Base-by-base conservation (phyloP, 2,888 invertebrate genomes). In the Tanypteryx hageni region DNA sequence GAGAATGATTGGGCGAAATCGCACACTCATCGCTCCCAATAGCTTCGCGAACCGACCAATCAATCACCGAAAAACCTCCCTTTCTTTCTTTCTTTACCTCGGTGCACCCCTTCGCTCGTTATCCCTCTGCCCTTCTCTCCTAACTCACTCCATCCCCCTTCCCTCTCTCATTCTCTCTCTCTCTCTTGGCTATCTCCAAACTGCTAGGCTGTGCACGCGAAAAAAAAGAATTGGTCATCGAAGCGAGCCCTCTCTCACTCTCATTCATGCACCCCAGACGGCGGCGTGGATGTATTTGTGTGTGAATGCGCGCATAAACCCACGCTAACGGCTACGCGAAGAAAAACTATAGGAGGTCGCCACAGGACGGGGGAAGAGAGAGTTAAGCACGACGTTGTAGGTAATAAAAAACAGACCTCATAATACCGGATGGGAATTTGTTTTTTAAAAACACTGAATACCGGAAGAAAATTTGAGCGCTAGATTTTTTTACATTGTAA, bases 1-100 rank as follows among this genome's bases (percentile, higher is more conserved):
- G 27, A 76, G 22, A 76, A 27, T 76, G 76, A 27, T 76, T 76
- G 27, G 76, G 9, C 76, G 76, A 76, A 76, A 76, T 76, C 76
- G 76, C 27, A 76, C 76, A 76, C 76, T 76, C 76, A 76, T 76
- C 76, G 76, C 76, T 76, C 4, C 76, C 76, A 76, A 76, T 76
- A 76, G 27, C 27, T 22, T 22, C 27, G 27, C 76, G 76, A 27
- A 27, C 76, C 27, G 76, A 76, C 76, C 76, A 76, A 76, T 76
- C 76, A 76, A 76, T 76, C 76, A 76, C n/a, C 68, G 18, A 68
- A n/a, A n/a, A 44, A 22, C 76, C 76, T 76, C 27, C 76, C 76
- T 76, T 76, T 76, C 76, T 76, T 76, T 10, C n/a, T 68, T 22
- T 68, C 76, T 27, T 27, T 27, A 44, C 27, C 13, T 76, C 22